phyloP scores from a whole-genome alignment of 1,140 invertebrate species.

The Drosophila mauritiana region DNA sequence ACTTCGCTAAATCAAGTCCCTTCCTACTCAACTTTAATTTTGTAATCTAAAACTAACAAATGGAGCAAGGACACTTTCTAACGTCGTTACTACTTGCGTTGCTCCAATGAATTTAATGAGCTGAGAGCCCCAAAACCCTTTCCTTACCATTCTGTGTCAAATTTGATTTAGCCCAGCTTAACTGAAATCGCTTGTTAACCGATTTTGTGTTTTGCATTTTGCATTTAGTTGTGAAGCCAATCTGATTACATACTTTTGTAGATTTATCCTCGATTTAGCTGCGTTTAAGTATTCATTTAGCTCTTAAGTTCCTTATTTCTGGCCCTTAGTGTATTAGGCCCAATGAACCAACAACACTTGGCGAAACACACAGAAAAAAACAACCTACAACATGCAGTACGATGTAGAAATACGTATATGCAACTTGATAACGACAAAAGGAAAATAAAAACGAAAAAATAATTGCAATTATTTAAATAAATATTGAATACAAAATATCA shows the following conservation, averaged over 20 bases:
- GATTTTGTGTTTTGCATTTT: conserved; percentile 26
- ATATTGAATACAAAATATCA: conserved; percentile 72
- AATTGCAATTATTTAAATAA: conserved; percentile 80
- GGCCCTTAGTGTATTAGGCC: conserved; percentile 50
- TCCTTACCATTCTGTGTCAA: conserved; percentile 26
- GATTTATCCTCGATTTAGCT: conserved; percentile 24
- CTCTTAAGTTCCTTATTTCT: conserved; percentile 47
- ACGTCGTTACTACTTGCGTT: conserved; percentile 9
- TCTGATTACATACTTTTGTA: conserved; percentile 17
- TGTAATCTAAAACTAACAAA: conserved; percentile 29
- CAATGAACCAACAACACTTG: conserved; percentile 41
- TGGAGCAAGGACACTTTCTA: conserved; percentile 7
- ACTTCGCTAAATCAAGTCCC: conserved; percentile 8
- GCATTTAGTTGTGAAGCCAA: conserved; percentile 35
- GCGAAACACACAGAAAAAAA: conserved; percentile 12
- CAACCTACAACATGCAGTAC: conserved; percentile 26
- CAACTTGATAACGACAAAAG: conserved; percentile 27
- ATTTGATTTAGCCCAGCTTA: conserved; percentile 37
- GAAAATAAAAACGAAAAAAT: conserved; percentile 46
- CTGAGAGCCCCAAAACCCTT: conserved; percentile 30
- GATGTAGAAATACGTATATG: conserved; percentile 44
- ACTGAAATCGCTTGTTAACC: conserved; percentile 9
- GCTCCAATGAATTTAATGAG: conserved; percentile 66
- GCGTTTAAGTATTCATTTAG: conserved; percentile 71
- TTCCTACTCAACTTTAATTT: not conserved